Evolutionary conservation across 2,797 vertebrate species (phyloP).

Genomic region (Alauda arvensis): DNA sequence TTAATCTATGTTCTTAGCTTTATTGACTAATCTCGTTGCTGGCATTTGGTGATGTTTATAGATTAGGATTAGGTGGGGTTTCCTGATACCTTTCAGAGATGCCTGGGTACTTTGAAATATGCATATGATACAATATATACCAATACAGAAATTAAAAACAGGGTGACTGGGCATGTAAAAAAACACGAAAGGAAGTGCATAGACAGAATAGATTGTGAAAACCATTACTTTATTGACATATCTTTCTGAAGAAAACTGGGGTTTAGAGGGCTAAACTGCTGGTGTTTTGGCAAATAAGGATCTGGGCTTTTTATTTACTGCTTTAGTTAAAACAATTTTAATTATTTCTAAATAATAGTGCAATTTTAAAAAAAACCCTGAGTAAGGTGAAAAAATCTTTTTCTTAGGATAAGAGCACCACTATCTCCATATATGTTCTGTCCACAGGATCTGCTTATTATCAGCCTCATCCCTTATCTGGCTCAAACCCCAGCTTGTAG

Average conservation of each 20-base stretch:
- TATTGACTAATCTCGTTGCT: background rate
- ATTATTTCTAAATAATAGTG: background rate
- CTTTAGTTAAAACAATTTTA: background rate
- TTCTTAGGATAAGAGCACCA: background rate
- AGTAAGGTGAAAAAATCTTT: background rate
- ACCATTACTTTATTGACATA: background rate
- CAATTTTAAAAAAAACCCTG: background rate
- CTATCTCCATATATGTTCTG: background rate
- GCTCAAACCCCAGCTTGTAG: background rate
- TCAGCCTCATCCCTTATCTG: background rate
- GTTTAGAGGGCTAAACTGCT: background rate
- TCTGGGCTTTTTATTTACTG: background rate
- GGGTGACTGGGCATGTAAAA: background rate
- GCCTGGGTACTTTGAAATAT: background rate
- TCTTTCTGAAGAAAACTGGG: background rate
- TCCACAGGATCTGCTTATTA: background rate
- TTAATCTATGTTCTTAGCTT: background rate
- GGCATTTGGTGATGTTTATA: conserved; percentile 17
- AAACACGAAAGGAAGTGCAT: background rate
- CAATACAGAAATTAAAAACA: background rate
- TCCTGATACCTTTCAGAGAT: background rate
- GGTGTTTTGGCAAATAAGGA: background rate
- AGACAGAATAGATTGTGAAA: background rate
- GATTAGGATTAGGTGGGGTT: background rate
- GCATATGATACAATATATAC: background rate